These are phyloP conservation scores for Sitta carolinensis DNA, from an alignment of 2,797 vertebrate genomes.

Conservation along the genomic window DNA sequence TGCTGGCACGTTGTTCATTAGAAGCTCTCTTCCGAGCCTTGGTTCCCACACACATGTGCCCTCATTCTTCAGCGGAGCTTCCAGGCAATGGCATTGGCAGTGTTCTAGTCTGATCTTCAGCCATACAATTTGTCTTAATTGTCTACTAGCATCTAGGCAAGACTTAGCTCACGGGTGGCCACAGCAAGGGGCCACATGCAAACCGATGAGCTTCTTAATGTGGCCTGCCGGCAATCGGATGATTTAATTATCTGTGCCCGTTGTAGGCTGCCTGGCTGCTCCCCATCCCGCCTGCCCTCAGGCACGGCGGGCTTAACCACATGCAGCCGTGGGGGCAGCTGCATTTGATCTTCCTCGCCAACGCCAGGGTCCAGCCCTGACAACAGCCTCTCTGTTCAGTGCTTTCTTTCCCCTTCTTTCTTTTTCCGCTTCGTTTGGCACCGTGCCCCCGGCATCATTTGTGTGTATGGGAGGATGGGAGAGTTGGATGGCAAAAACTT, in stretches of 20 bases:
- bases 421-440: constrained; percentile 64
- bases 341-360: constrained; percentile 72
- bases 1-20: constrained; percentile 63
- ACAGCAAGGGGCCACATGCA: constrained; percentile 71
- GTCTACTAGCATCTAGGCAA: constrained; percentile 69
- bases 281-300: constrained; percentile 70
- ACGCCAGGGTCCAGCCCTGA: constrained; percentile 59
- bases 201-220: constrained; percentile 72
- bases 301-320: constrained; percentile 67
- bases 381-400: constrained; percentile 63
- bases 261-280: constrained; percentile 72
- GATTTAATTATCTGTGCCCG: constrained; percentile 76
- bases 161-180: constrained; percentile 72
- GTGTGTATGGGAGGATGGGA: constrained; percentile 54
- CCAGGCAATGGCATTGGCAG: constrained; percentile 70
- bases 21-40: constrained; percentile 68
- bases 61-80: constrained; percentile 65
- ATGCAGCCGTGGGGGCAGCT: constrained; percentile 74
- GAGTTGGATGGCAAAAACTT: constrained; percentile 67
- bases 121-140: constrained; percentile 71
- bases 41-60: constrained; percentile 61
- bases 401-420: constrained; percentile 59
- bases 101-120: constrained; percentile 68
- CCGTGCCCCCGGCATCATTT: constrained; percentile 65
- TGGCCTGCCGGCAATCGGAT: constrained; percentile 70